Conservation (phyloP, 1,140 invertebrate species). For the Orius laevigatus region DNA sequence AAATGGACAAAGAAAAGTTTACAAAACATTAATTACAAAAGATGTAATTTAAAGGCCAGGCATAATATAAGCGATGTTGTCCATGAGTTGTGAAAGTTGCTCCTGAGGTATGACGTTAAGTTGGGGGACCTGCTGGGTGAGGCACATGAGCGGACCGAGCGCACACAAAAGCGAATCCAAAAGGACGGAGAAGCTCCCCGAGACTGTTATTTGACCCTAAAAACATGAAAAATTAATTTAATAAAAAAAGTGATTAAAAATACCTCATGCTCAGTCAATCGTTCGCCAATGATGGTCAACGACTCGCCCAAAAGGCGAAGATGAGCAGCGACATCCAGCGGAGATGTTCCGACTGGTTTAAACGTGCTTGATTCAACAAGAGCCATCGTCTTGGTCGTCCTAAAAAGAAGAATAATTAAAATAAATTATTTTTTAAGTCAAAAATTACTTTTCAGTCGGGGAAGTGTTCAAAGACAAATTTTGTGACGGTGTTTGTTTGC, state of each 20-base stretch:
- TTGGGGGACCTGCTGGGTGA: constrained; percentile 69
- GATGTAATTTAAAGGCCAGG: constrained; percentile 56
- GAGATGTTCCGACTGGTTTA: constrained; percentile 57
- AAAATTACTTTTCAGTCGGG: constrained; percentile 15
- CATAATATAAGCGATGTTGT: constrained; percentile 95
- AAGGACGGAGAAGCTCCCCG: constrained; percentile 84
- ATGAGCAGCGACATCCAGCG: constrained; percentile 84
- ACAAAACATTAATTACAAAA: too few relatives aligned
- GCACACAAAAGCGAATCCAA: constrained; percentile 89
- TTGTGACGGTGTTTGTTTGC: constrained; percentile 22
- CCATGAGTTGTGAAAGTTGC: constrained; percentile 59
- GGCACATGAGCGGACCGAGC: constrained; percentile 70
- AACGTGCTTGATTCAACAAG: constrained; percentile 29
- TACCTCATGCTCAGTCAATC: constrained; percentile 67
- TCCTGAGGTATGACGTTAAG: constrained; percentile 50
- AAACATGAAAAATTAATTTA: constrained; percentile 17
- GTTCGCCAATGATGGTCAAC: constrained; percentile 78
- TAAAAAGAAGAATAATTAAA: constrained; percentile 12
- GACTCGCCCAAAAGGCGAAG: constrained; percentile 84
- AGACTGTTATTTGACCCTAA: constrained; percentile 83
- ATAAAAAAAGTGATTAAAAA: constrained; percentile 8
- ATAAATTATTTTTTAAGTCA: too few relatives aligned
- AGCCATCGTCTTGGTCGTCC: constrained; percentile 18
- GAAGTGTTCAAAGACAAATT: neutral
- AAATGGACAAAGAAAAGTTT: too few relatives aligned